Evolutionary conservation across 2,113 vertebrate species (phyloP).

Genomic region (Gobiocypris rarus): DNA sequence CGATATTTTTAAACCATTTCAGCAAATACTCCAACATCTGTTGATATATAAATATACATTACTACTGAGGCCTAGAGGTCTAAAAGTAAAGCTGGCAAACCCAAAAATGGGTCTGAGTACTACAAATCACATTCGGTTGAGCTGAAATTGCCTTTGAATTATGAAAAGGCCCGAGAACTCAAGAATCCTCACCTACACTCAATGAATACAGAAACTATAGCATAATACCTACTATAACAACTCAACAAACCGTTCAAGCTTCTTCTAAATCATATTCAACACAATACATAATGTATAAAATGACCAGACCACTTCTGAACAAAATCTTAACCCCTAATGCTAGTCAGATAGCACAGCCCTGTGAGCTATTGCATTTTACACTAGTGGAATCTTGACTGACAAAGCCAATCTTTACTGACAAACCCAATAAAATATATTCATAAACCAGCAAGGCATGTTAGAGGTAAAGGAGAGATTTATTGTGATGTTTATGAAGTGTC

Average conservation of each 20-base stretch:
- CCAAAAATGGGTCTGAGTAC: conserved; percentile 52
- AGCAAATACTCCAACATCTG: background rate
- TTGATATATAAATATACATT: conserved; percentile 5
- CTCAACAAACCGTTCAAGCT: background rate
- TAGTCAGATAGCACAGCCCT: background rate
- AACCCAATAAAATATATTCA: conserved; percentile 22
- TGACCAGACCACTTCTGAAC: background rate
- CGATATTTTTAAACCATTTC: background rate
- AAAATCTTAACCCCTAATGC: conserved; percentile 21
- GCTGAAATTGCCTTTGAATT: conserved; percentile 61
- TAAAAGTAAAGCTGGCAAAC: conserved; percentile 49
- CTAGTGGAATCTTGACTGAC: conserved; percentile 27
- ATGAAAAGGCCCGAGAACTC: conserved; percentile 50
- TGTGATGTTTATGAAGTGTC: conserved; percentile 22
- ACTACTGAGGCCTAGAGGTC: conserved; percentile 46
- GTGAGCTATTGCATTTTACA: conserved; percentile 15
- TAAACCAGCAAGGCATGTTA: conserved; percentile 35
- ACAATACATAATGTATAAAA: conserved; percentile 11
- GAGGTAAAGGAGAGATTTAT: conserved; percentile 43
- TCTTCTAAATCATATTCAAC: conserved; percentile 15
- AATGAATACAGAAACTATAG: conserved; percentile 30
- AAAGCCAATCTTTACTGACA: conserved; percentile 33
- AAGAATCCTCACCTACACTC: conserved; percentile 4
- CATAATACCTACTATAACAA: background rate
- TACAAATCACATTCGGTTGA: conserved; percentile 46